Evolutionary conservation across 2,797 vertebrate species (phyloP).

Genomic region (Catostomus latipinnis): DNA sequence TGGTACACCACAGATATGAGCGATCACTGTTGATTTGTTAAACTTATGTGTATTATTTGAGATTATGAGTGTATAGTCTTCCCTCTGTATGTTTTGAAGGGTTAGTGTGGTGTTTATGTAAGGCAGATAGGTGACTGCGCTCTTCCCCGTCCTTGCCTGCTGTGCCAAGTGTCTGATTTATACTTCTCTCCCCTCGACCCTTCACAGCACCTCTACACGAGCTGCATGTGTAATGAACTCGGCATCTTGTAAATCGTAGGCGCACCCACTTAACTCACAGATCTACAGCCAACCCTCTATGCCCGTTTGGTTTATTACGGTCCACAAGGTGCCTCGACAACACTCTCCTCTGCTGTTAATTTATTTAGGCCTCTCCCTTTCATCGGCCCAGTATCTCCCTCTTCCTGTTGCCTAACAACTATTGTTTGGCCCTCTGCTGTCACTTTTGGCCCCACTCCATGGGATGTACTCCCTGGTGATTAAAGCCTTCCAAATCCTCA

Average conservation of each 20-base stretch:
- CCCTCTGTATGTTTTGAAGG: background rate
- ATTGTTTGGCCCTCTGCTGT: constrained; percentile 34
- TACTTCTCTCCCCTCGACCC: constrained; percentile 41
- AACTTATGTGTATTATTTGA: too few relatives aligned
- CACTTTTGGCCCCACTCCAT: background rate
- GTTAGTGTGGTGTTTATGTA: constrained; percentile 22
- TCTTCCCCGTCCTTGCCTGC: constrained; percentile 31
- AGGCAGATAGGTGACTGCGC: constrained; percentile 43
- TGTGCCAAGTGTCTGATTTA: constrained; percentile 46
- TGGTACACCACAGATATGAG: too few relatives aligned
- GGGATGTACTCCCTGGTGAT: constrained; percentile 10
- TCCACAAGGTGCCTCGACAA: constrained; percentile 20
- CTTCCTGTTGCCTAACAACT: constrained; percentile 24
- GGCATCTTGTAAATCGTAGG: constrained; percentile 54
- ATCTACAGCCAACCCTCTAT: constrained; percentile 46
- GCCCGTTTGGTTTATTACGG: constrained; percentile 41
- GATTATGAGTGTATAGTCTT: background rate
- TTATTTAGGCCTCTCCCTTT: constrained; percentile 28
- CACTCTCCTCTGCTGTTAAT: constrained; percentile 30
- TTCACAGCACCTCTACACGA: constrained; percentile 48
- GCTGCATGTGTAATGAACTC: constrained; percentile 56
- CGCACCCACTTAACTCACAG: constrained; percentile 45
- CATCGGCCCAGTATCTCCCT: constrained; percentile 3
- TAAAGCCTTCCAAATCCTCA: constrained; percentile 12
- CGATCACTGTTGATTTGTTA: too few relatives aligned